Base-by-base conservation (phyloP, 2,888 invertebrate species). In the Cylloceria caligata region DNA sequence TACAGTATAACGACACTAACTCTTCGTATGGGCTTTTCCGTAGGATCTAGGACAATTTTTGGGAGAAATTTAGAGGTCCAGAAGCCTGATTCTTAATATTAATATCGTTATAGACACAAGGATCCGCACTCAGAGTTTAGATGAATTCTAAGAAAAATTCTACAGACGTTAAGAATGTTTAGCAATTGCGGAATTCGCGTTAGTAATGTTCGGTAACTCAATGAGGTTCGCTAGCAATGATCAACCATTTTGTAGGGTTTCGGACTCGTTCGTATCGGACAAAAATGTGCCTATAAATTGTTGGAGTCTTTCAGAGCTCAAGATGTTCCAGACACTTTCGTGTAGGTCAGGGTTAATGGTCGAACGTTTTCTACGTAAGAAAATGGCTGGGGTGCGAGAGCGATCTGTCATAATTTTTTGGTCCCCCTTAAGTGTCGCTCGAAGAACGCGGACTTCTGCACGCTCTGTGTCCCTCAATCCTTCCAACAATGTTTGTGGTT, bases 261-360 rank as follows among this genome's bases (percentile, higher is more conserved):
- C 24, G 49, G 7, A 16, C 30, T n/a, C 16, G 4, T 5, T 30
- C n/a, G 30, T n/a, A 57, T 30, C 21, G 60, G 19, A 36, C 16
- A 36, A 19, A 60, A 36, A 60, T 34, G 19, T 36, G 60, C 9
- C 60, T 6, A 57, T 60, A 36, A 60, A 60, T 60, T 36, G 60
- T 60, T 4, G 55, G 30, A 30, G 11, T 27, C 71, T 62, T 47
- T 68, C 49, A 21, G 60, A 24, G 49, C 36, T 60, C 75, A 21
- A 71, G 42, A 71, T 62, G 27, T n/a, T 82, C 34, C 64, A 67
- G 47, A 76, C 80, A 55, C 67, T 75, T 86, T 83, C 80, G 57
- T 78, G 42, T 86, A 86, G 87, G 88, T 88, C 88, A 88, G 87
- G 87, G 86, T 87, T 86, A 87, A 86, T 81, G 86, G 74, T 62